These are phyloP conservation scores for Ormyrus rosae DNA, from an alignment of 2,888 invertebrate genomes.

Conservation along the genomic window DNA sequence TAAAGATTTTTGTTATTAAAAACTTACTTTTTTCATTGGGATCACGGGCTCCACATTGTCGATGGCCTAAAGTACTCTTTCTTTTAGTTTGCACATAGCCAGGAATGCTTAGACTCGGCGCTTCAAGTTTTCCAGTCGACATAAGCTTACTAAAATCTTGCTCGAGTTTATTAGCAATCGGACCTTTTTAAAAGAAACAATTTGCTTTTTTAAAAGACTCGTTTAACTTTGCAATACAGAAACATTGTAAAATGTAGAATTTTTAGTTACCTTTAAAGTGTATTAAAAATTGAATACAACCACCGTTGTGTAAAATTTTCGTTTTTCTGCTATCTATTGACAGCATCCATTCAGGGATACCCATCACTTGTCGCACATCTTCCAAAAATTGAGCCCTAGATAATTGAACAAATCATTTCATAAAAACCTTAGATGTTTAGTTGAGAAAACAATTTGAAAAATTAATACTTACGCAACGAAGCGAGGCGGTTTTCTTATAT, in stretches of 20 bases:
- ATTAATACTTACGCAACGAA: constrained; percentile 86
- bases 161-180: constrained; percentile 87
- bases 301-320: constrained; percentile 84
- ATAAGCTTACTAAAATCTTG: constrained; percentile 87
- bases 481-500: constrained; percentile 90
- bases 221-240: constrained; percentile 4
- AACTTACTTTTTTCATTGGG: constrained; percentile 82
- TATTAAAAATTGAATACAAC: constrained; percentile 89
- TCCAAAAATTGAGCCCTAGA: constrained; percentile 88
- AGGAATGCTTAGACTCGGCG: constrained; percentile 87
- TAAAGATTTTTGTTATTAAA: not conserved
- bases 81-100: constrained; percentile 85
- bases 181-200: constrained; percentile 76
- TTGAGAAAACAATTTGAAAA: not conserved
- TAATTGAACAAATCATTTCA: constrained; percentile 19
- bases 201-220: not conserved
- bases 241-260: not conserved
- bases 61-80: constrained; percentile 84
- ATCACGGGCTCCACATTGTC: constrained; percentile 86
- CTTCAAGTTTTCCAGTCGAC: constrained; percentile 84
- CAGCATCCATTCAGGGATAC: constrained; percentile 93
- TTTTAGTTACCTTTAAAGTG: constrained; percentile 84
- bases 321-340: constrained; percentile 90
- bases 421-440: no score
- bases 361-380: constrained; percentile 88